Percentiles rank a stretch among this genome's conserved stretches.
Conservation (phyloP, 2,113 vertebrate species). For the Larimichthys crocea region DNA sequence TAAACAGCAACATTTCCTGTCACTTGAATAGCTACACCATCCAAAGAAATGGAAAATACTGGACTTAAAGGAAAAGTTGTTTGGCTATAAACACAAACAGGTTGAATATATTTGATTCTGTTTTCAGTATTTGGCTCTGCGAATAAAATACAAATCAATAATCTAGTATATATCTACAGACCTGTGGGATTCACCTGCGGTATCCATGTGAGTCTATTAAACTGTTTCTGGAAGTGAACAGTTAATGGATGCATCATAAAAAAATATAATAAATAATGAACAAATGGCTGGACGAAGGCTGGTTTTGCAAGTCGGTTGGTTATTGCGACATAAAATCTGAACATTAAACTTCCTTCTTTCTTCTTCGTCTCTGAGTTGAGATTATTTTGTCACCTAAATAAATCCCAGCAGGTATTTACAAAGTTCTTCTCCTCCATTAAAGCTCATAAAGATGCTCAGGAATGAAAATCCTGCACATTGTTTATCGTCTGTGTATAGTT, state of each 20-base stretch:
- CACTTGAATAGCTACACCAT: no score
- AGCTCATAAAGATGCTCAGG: not conserved
- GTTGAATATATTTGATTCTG: no score
- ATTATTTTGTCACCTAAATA: not conserved
- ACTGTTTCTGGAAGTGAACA: not conserved
- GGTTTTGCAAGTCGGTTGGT: no score
- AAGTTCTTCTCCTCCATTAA: no score
- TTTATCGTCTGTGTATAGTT: not conserved
- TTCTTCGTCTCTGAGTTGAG: not conserved
- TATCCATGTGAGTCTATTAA: not conserved
- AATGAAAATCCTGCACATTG: not conserved
- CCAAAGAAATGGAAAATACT: not conserved
- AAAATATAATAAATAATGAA: not conserved
- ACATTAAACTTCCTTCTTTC: not conserved
- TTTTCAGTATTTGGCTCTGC: not conserved
- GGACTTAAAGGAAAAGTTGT: not conserved
- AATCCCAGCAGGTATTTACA: not conserved
- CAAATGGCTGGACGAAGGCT: not conserved
- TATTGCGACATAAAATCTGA: no score
- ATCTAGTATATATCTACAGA: no score
- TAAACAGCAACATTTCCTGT: not conserved
- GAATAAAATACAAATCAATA: not conserved
- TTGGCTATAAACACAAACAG: not conserved
- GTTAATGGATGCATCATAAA: not conserved
- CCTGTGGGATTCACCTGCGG: not conserved